Base-by-base conservation (phyloP, 92 coral and sea anemone genomes). In the Palythoa heliodiscus region DNA sequence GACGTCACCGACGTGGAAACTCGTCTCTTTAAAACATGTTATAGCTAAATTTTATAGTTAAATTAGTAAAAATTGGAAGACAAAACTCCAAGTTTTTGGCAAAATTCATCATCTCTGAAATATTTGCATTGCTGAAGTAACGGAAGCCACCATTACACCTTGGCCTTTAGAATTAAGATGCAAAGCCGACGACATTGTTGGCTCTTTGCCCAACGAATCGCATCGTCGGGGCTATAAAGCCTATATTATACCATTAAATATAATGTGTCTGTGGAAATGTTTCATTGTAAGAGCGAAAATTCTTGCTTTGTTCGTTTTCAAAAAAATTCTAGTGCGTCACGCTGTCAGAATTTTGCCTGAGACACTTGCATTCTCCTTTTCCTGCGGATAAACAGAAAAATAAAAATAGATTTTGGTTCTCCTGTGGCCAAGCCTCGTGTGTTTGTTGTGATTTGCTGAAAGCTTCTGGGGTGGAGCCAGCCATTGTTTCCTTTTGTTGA, bases 401-500 rank as follows among this genome's bases (percentile, higher is more conserved):
- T 16, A 76, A 25, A 76, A 76, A 76, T 24, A 40, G 10, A 39
- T 55, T 23, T 76, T 25, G 73, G 16, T 69, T 35, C 73, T 24
- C 23, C n/a, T n/a, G n/a, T n/a, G n/a, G n/a, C n/a, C n/a, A n/a
- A n/a, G n/a, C n/a, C 55, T 50, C 64, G 22, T 73, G n/a, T 38
- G 40, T 71, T 23, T 85, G 85, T 72, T 85, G 73, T 71, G 82
- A 3, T 69, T 40, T 2, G 73, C 43, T 69, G 47, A 25, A 6
- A 12, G 11, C 1, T 84, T 71, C 11, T 53, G 37, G 54, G 70
- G 43, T 3, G 67, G 82, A 75, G 78, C 48, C 71, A 24, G 22
- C 10, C 25, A 6, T 15, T 35, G 8, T 17, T 55, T 6, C 15
- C 19, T 13, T 50, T 11, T 57, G 76, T 25, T 29, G 24, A 1